Base-by-base conservation (phyloP, 2,113 vertebrate genomes). In the Chionis minor region DNA sequence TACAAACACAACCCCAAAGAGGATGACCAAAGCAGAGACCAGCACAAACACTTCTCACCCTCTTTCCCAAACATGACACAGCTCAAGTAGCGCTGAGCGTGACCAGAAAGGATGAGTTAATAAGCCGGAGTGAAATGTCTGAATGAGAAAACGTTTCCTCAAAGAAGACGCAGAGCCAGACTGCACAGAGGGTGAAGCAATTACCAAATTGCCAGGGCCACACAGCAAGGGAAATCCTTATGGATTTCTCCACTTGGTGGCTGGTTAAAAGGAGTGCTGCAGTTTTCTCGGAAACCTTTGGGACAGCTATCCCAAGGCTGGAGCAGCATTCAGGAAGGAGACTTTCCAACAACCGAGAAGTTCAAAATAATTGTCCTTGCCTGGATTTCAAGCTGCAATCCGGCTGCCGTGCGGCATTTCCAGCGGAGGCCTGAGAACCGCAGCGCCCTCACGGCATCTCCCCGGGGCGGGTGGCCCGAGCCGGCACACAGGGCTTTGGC, bases 171-270 rank as follows among this genome's bases (percentile, higher is more conserved):
- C 77, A 90, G 90, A 80, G 52, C 65, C 27, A 4, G 16, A 28
- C 33, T 87, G 75, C 66, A 38, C 51, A 40, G 79, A 93, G 90
- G 94, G 66, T 74, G 94, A 95, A 95, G 86, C 80, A 94, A 91
- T 97, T 91, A 94, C 69, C 74, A 30, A 97, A 96, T 95, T 75
- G 93, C 88, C 94, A 85, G 59, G 69, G 71, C 47, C 86, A 20
- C 32, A 18, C 24, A 49, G 69, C 52, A 56, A 86, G 93, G 14
- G 21, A 69, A 94, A 93, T n/a, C 78, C n/a, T 4, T 62, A 63
- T 62, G 95, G 88, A 58, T 75, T 89, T 86, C 91, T 56, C 56
- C 13, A 28, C 28, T 59, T 15, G 65, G 49, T 71, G 92, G 91
- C 66, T 56, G 67, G 23, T 23, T n/a, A 58, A 35, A 67, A 90